Conservation (phyloP, 92 coral and sea anemone genomes). For the Phymanthus crucifer region DNA sequence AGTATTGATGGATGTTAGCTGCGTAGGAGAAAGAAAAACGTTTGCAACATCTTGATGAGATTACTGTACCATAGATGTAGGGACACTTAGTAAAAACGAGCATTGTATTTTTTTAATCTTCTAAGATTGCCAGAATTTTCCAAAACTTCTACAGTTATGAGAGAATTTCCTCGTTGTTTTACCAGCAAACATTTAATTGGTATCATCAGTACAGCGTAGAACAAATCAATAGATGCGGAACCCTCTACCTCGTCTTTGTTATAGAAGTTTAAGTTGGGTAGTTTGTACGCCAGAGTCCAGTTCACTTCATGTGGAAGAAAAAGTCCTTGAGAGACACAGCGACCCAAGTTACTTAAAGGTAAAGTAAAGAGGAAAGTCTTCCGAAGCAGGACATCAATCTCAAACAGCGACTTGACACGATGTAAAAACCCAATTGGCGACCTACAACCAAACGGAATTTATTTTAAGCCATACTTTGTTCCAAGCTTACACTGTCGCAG, state of each 20-base stretch:
- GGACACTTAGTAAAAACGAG: too few species aligned
- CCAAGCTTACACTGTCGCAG: not conserved
- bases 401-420: conserved; percentile 40
- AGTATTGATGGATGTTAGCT: not conserved
- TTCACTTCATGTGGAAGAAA: conserved; percentile 65
- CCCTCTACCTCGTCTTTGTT: conserved; percentile 29
- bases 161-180: too few species aligned
- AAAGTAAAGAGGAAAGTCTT: conserved; percentile 63
- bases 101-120: too few species aligned
- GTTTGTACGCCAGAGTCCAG: conserved; percentile 47
- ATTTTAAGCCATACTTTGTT: not conserved
- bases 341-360: conserved; percentile 43
- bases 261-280: conserved; percentile 15
- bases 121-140: too few species aligned
- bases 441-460: conserved; percentile 13
- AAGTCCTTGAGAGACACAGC: conserved; percentile 29
- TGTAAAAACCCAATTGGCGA: conserved; percentile 19
- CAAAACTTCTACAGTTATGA: too few species aligned
- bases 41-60: not conserved
- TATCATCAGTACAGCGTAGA: not conserved
- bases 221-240: not conserved
- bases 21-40: not conserved
- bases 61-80: not conserved
- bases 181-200: too few species aligned
- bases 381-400: conserved; percentile 74